phyloP scores from a whole-genome alignment of 2,888 invertebrate species.

The Chloroclysta siterata region DNA sequence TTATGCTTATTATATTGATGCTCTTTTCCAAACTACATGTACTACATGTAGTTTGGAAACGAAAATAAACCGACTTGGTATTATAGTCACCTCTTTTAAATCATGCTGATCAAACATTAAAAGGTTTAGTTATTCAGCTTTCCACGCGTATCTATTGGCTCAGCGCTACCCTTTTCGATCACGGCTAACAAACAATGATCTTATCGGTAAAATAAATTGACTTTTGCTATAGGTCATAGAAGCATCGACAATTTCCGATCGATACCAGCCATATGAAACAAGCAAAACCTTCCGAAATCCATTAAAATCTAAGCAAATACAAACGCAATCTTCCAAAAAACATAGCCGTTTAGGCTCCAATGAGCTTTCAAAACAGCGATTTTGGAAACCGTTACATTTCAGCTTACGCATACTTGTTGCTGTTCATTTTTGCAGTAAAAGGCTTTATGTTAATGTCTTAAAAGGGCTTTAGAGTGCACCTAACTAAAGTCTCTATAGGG shows the following conservation, averaged over 20 bases:
- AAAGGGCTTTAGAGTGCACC: conserved; percentile 46
- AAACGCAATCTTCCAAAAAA: conserved; percentile 16
- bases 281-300: conserved; percentile 8
- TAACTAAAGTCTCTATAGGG: conserved; percentile 46
- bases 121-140: conserved; percentile 25
- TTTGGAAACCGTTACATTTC: conserved; percentile 41
- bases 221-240: conserved; percentile 7
- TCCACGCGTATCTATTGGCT: conserved; percentile 16
- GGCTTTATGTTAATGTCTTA: conserved; percentile 43
- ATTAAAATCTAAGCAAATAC: conserved; percentile 15
- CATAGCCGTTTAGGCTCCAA: conserved; percentile 19
- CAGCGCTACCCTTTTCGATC: conserved; percentile 24
- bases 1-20: too few species aligned
- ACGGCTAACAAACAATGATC: conserved; percentile 27
- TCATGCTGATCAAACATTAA: conserved; percentile 9
- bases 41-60: too few species aligned
- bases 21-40: too few species aligned
- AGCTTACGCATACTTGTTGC: conserved; percentile 47
- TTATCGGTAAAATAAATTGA: conserved; percentile 30
- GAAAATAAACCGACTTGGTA: too few species aligned
- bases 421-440: conserved; percentile 40
- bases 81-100: conserved; percentile 2
- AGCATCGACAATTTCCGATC: conserved; percentile 18
- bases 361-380: conserved; percentile 4
- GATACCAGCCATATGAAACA: conserved; percentile 15